These are phyloP conservation scores for Hydra vulgaris DNA, from an alignment of 30 jellyfish, hydroid and myxozoan species.

Conservation along the genomic window DNA sequence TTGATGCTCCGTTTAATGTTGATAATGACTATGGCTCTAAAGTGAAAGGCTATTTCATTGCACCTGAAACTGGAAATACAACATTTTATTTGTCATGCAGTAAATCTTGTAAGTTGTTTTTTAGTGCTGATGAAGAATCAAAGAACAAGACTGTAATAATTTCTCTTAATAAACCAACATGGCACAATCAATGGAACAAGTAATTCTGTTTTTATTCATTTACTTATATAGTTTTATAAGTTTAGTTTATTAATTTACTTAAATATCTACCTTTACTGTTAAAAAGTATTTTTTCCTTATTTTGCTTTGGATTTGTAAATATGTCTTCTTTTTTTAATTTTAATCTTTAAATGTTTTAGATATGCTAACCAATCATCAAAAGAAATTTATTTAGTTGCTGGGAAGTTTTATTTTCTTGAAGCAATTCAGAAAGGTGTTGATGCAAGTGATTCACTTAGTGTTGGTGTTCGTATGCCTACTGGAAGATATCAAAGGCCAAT, in stretches of 20 bases:
- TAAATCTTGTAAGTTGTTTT: slow-evolving; percentile 63
- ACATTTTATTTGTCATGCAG: slow-evolving; percentile 89
- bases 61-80: slow-evolving; percentile 92
- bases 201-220: slow-evolving; percentile 10
- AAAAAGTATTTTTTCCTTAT: no score
- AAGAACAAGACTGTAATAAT: slow-evolving; percentile 55
- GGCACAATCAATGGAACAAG: slow-evolving; percentile 97
- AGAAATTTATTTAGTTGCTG: slow-evolving; percentile 74
- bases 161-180: slow-evolving; percentile 60
- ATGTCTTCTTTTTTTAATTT: background rate
- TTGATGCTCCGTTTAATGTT: slow-evolving; percentile 92
- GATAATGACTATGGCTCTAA: slow-evolving; percentile 85
- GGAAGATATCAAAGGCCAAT: slow-evolving; percentile 97
- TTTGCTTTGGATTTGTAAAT: background rate
- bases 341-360: slow-evolving; percentile 17
- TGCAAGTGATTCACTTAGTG: slow-evolving; percentile 87
- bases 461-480: slow-evolving; percentile 92
- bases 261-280: no score
- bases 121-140: slow-evolving; percentile 69
- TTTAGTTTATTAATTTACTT: background rate
- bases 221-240: background rate
- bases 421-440: slow-evolving; percentile 95
- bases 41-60: slow-evolving; percentile 84
- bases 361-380: slow-evolving; percentile 73
- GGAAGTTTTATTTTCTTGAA: slow-evolving; percentile 72